Evolutionary conservation across 1,140 invertebrate genomes (phyloP), one percentile per base, ranked within the genome.

Genomic region (Drosophila subpulchrella): DNA sequence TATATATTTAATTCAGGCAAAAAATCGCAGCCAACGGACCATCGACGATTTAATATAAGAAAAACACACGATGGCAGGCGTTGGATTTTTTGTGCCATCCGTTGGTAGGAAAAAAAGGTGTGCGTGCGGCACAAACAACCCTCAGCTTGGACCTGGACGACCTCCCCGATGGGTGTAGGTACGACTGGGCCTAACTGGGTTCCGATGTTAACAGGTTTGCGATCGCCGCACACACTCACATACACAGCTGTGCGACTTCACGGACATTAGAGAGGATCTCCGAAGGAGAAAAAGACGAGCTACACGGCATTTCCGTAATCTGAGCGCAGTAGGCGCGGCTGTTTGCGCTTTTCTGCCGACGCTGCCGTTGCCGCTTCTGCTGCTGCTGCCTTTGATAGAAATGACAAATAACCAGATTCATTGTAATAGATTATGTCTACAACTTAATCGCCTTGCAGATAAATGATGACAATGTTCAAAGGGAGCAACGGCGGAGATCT

Each of bases 391-490:
- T 90, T 89, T 88, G 84, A 88, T 88, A 88, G 77, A 82, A 86
- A 91, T 91, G 90, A 91, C 90, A 91, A 91, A 91, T 91, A 91
- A 91, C 90, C 76, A 91, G 90, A 91, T 91, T 91, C 90, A 90
- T 91, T 91, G 90, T 91, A 91, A 91, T 91, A 91, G 90, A 91
- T 91, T 91, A 91, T 91, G 90, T 91, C 90, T 91, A 91, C 90
- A 91, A 91, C 90, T 91, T 91, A 91, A 91, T 91, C 90, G 90
- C 90, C 81, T 90, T 83, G 90, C 86, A 91, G 86, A 91, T 91
- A 91, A 91, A 91, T 91, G 86, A 91, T 91, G 90, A 89, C 90
- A 91, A 88, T 90, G 86, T 82, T 88, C 83, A 83, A 77, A 88
- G 71, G 72, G 63, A 82, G 46, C 73, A 58, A 59, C 56, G 42